Evolutionary conservation across 2,797 vertebrate genomes (phyloP), one percentile per base, ranked within the genome.

Genomic region (Catharus ustulatus): DNA sequence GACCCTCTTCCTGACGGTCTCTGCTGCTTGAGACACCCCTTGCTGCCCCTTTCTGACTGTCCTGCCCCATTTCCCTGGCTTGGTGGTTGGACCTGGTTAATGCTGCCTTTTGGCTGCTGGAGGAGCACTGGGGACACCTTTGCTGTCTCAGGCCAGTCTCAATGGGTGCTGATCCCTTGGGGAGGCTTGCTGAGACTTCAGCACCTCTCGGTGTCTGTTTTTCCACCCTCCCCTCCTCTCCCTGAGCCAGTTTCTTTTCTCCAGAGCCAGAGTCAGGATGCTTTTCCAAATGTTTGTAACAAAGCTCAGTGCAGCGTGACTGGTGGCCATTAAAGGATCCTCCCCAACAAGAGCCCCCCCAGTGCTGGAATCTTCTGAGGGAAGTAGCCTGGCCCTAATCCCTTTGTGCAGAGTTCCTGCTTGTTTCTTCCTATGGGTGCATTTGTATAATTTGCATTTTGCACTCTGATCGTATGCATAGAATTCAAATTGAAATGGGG

Each of bases 361-460:
- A n/a, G 67, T 6, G 1, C 74, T n/a, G 58, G 89, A 75, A 23
- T 91, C 86, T 83, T 72, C 1, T 26, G 87, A 61, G 67, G 36
- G 62, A 87, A 89, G 71, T 78, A 90, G 93, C 81, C 88, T 62
- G 92, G 96, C 72, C 96, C 90, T 97, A 97, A 98, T 97, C 97
- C 97, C 78, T 97, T 98, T 97, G 97, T 98, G 96, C 96, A 93
- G 95, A 91, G 92, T 94, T 95, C 87, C 96, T 96, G 95, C 97
- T 96, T 96, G 93, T 96, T 97, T 97, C 97, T 97, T 97, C 96
- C 55, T 97, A 92, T 96, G 96, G 97, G 95, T 97, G 96, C 96
- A 87, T 98, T 98, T 97, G 97, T 97, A 94, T 95, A 90, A 98
- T 98, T 98, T 98, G 97, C 98, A 98, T 98, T 97, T 97, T 98